Conservation (phyloP, 2,888 invertebrate genomes). For the Drosophila meridiana region DNA sequence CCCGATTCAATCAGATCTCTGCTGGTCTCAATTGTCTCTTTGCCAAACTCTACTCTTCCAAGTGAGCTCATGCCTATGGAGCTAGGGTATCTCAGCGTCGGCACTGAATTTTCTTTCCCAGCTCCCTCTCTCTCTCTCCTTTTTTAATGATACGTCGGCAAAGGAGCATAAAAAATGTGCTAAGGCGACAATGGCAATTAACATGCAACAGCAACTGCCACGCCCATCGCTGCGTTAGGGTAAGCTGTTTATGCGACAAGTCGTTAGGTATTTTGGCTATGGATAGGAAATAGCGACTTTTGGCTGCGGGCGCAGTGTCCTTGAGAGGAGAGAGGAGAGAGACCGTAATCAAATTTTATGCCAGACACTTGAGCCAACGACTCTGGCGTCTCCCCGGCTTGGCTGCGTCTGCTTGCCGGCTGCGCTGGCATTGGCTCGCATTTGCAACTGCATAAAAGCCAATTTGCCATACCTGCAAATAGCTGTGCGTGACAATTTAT, state of each 20-base stretch:
- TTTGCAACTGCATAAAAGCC: conserved; percentile 70
- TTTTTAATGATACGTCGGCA: background rate
- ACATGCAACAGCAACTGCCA: conserved; percentile 61
- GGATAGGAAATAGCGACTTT: background rate
- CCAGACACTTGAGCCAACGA: conserved; percentile 53
- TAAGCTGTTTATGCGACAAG: conserved; percentile 34
- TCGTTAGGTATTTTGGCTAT: conserved; percentile 17
- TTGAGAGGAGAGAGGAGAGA: conserved; percentile 9
- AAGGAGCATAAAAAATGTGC: conserved; percentile 14
- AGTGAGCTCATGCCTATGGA: background rate
- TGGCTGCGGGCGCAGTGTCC: conserved; percentile 22
- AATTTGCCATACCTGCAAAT: conserved; percentile 71
- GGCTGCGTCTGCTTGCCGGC: background rate
- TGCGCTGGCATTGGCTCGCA: conserved; percentile 28
- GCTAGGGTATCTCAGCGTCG: background rate
- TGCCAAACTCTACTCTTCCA: background rate
- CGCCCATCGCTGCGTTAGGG: conserved; percentile 14
- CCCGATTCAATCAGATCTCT: too few species aligned
- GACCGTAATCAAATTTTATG: conserved; percentile 70
- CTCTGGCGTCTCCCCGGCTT: conserved; percentile 28
- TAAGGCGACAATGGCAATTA: conserved; percentile 65
- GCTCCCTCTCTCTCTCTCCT: background rate
- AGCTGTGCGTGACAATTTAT: conserved; percentile 75
- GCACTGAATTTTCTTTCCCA: too few species aligned
- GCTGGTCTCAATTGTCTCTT: too few species aligned